Evolutionary conservation across 2,113 vertebrate genomes (phyloP).

Genomic region (Toxotes chatareus): DNA sequence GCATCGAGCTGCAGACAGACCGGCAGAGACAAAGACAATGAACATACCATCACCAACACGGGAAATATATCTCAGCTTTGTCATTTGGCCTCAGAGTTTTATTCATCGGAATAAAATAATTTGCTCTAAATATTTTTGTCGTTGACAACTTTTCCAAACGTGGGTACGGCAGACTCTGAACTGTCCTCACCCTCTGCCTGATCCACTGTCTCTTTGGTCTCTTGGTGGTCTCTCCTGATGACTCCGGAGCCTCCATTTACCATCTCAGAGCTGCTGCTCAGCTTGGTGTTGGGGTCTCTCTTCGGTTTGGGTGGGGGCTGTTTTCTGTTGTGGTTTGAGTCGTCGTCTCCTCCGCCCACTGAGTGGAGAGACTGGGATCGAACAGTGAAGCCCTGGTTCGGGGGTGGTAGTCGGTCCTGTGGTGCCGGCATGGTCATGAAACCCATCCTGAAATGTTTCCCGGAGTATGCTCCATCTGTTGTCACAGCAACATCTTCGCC

Average conservation of each 20-base stretch:
- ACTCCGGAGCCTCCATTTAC: constrained; percentile 84
- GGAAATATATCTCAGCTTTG: too few species aligned
- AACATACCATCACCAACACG: too few species aligned
- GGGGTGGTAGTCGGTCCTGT: constrained; percentile 91
- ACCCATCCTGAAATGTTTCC: constrained; percentile 97
- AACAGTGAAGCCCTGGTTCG: constrained; percentile 91
- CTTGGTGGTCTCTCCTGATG: constrained; percentile 78
- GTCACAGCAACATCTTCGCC: constrained; percentile 90
- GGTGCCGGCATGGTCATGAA: constrained; percentile 98
- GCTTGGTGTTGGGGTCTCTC: constrained; percentile 95
- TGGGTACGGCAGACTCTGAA: not conserved
- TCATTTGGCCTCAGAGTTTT: too few species aligned
- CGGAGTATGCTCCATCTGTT: constrained; percentile 88
- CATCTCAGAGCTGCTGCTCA: constrained; percentile 94
- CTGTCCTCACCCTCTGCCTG: constrained; percentile 62
- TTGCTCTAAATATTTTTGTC: too few species aligned
- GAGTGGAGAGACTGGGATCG: constrained; percentile 97
- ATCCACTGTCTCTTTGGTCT: constrained; percentile 47
- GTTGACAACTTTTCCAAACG: too few species aligned
- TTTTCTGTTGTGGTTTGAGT: constrained; percentile 88
- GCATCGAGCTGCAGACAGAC: constrained; percentile 82
- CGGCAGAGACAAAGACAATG: constrained; percentile 46
- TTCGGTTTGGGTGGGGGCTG: constrained; percentile 96
- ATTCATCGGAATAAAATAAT: too few species aligned
- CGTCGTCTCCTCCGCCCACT: constrained; percentile 91